Conservation (phyloP, 2,797 vertebrate species). For the Rhinogobio ventralis region DNA sequence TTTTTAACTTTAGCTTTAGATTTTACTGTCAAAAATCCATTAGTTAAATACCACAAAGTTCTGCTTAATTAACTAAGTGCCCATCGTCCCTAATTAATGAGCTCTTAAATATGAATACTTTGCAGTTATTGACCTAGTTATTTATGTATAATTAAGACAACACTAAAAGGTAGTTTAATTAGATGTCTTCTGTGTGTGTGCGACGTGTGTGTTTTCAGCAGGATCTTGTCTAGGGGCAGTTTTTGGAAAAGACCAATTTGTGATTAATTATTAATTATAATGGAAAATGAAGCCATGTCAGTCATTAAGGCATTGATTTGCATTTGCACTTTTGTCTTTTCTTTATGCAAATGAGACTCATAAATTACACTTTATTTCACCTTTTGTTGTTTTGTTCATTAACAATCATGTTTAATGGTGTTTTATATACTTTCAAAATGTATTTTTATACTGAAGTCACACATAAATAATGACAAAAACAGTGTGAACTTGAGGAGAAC, state of each 20-base stretch:
- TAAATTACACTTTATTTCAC: not conserved
- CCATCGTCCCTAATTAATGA: constrained; percentile 35
- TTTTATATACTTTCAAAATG: not conserved
- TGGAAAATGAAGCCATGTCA: not conserved
- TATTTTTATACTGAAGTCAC: not conserved
- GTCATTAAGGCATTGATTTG: constrained; percentile 16
- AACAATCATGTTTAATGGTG: not conserved
- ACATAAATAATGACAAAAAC: not conserved
- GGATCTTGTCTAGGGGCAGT: constrained; percentile 62
- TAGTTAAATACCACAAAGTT: constrained; percentile 28
- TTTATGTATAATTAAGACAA: constrained; percentile 54
- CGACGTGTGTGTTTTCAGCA: not conserved
- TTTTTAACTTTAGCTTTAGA: not conserved
- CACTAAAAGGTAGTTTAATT: constrained; percentile 52
- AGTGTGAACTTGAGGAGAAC: not conserved
- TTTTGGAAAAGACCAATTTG: not conserved
- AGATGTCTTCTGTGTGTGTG: not conserved
- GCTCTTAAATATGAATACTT: constrained; percentile 43
- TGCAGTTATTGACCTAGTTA: constrained; percentile 53
- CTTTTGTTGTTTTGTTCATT: not conserved
- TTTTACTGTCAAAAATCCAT: constrained; percentile 24
- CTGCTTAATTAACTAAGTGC: constrained; percentile 33
- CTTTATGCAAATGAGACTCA: constrained; percentile 7
- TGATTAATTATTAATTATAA: constrained; percentile 18
- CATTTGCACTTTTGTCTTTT: constrained; percentile 19